Evolutionary conservation across 2,113 vertebrate species (phyloP), one percentile per base, ranked within the genome.

Genomic region (Syrmaticus mikado): DNA sequence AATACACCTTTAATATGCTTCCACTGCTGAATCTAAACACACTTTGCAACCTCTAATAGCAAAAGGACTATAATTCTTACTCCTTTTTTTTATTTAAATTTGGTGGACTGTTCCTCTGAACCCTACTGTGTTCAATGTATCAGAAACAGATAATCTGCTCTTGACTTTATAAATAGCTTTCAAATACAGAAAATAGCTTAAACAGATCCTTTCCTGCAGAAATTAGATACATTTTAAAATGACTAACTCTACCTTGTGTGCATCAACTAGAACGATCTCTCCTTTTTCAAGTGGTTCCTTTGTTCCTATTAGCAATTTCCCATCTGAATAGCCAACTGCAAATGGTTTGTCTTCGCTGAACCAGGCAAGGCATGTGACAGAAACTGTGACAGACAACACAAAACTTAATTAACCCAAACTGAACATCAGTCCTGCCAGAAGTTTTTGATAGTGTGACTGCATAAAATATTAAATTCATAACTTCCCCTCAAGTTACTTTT

Each of bases 361-460:
- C 99, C 99, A 99, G 53, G 99, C 98, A 11, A 99, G 98, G 94
- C 98, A 98, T 67, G 98, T 99, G 87, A 99, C 98, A 45, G 99
- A 98, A 89, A 99, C 99, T 99, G 1, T 46, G 34, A 87, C 28
- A 93, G 48, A 89, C 2, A 87, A 68, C 66, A 75, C 43, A 65
- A 66, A 58, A 32, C 52, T 40, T 60, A 20, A 17, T 28, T 34
- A 28, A 55, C 74, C 38, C 48, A 11, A 76, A 53, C 4, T 28
- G 4, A 73, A 66, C 40, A 34, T 75, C 34, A 41, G 16, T 53
- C n/a, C 48, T 43, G 55, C 12, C 53, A 72, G 68, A 38, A 81
- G 4, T 11, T 34, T 85, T 46, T 13, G 78, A 40, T 43, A 86
- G 32, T 50, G 34, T 32, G 58, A 20, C 4, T 70, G 28, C 32